Conservation (phyloP, 2,113 vertebrate species). For the Takifugu bimaculatus region DNA sequence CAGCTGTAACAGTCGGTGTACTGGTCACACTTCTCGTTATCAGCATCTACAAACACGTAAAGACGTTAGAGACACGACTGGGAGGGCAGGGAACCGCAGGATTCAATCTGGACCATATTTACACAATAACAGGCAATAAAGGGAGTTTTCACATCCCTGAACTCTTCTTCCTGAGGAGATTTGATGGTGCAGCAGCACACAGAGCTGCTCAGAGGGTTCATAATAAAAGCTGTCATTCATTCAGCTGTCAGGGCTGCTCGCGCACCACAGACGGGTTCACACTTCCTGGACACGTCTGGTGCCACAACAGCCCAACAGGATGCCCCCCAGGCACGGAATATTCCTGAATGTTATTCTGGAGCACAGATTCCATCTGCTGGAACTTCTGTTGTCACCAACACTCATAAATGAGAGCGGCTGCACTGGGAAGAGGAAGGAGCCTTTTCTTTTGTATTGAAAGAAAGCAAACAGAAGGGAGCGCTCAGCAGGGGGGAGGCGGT, state of each 20-base stretch:
- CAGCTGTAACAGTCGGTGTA: constrained; percentile 98
- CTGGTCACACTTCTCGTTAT: constrained; percentile 89
- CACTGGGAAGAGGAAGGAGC: background rate
- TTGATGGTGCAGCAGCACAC: no score
- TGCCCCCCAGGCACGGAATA: constrained; percentile 26
- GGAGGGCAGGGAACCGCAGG: no score
- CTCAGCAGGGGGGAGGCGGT: constrained; percentile 9
- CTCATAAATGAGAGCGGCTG: constrained; percentile 17
- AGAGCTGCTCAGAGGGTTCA: background rate
- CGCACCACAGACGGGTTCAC: background rate
- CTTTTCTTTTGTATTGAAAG: constrained; percentile 17
- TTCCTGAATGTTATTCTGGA: constrained; percentile 32
- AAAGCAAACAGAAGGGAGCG: constrained; percentile 18
- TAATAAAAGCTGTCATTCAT: background rate
- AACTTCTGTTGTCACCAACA: constrained; percentile 2
- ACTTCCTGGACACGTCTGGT: background rate
- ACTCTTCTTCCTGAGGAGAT: no score
- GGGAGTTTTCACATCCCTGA: no score
- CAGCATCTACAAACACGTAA: constrained; percentile 66
- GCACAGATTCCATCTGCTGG: constrained; percentile 33
- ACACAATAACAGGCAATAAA: no score
- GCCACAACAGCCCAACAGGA: background rate
- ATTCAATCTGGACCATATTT: no score
- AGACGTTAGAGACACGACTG: no score
- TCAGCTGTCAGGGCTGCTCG: no score